Conservation (phyloP, 2,797 vertebrate species). For the Fringilla coelebs region DNA sequence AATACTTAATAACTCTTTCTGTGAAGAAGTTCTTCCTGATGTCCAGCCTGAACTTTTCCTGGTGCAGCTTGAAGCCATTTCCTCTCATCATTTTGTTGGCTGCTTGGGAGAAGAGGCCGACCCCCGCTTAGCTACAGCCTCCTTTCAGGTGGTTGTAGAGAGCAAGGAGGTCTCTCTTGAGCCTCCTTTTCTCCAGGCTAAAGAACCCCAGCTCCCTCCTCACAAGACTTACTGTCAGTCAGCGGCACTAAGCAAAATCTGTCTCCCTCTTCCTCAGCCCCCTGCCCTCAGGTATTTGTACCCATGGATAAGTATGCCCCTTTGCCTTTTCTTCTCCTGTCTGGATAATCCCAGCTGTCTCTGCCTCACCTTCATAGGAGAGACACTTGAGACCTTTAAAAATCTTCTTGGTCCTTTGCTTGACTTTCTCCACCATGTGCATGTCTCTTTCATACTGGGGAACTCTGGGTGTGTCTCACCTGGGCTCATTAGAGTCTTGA, state of each 20-base stretch:
- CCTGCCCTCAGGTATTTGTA: not conserved
- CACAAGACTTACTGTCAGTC: not conserved
- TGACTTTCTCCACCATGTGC: accelerated
- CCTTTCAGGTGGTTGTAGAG: not conserved
- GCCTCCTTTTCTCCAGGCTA: not conserved
- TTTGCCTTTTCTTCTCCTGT: not conserved
- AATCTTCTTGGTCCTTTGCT: not conserved
- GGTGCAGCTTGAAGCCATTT: not conserved
- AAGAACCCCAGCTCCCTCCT: not conserved
- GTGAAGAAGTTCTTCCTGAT: not conserved
- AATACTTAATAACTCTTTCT: not conserved
- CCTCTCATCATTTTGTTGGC: not conserved
- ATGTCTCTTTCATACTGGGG: not conserved
- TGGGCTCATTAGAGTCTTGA: not conserved
- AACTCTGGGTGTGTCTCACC: not conserved
- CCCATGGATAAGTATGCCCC: not conserved
- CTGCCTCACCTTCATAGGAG: not conserved
- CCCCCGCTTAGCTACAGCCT: accelerated
- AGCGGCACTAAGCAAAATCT: not conserved
- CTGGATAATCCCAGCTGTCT: not conserved
- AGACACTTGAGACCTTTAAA: not conserved
- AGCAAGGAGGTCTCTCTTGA: not conserved
- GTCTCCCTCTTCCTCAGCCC: not conserved
- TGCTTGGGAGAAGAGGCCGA: not conserved
- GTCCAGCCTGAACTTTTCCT: not conserved